Evolutionary conservation across 2,113 vertebrate species (phyloP), one percentile per base, ranked within the genome.

Genomic region (Saguinus midas): DNA sequence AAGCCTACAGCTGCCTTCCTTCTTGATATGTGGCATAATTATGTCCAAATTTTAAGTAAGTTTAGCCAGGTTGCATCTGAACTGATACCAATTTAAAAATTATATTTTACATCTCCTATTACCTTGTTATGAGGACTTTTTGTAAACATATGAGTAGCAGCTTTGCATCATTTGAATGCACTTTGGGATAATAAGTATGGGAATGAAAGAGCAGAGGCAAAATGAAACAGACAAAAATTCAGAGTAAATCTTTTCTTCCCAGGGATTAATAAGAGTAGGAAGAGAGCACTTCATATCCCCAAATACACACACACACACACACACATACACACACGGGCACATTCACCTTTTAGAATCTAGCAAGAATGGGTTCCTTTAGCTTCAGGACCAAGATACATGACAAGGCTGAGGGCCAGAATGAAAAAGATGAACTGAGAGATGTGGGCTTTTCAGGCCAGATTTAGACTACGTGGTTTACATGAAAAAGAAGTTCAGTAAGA

Each of bases 51-150:
- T 72, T 87, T 82, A 91, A 91, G 84, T 37, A 50, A 73, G 43
- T 85, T 94, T 91, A 58, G 21, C 17, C 52, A 55, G 37, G 55
- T 35, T 87, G 68, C 48, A 84, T 17, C 7, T 90, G 9, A 90
- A 96, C 17, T 25, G 12, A 94, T 43, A 45, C 4, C 52, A 52
- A 27, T 52, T 95, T 91, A 50, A 93, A 95, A 96, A 72, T 29
- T 95, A 61, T 55, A 45, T 76, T 87, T 91, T 70, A 79, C 17
- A 52, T 75, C 23, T 79, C 48, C 27, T 52, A 68, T 93, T 93
- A 88, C 8, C 40, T 84, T 68, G 73, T 86, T 61, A 88, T 10
- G 37, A 90, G 20, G 27, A 64, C 18, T 92, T 92, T 86, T 66
- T 68, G 29, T 37, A 94, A 93, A 95, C 9, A 9, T 58, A 43